Conservation (phyloP, 2,113 vertebrate genomes). For the Tamias sibiricus region DNA sequence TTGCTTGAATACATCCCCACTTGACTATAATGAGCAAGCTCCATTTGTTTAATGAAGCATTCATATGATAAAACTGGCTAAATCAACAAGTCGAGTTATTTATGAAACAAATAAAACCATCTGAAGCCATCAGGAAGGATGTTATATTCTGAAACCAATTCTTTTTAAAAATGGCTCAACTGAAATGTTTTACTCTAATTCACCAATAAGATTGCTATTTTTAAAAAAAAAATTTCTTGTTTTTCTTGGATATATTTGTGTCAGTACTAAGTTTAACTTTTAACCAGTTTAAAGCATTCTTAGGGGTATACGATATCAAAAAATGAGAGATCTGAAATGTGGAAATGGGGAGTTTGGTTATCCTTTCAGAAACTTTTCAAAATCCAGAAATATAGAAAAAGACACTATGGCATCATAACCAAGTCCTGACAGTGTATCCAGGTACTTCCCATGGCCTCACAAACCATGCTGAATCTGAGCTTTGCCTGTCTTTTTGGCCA, state of each 20-base stretch:
- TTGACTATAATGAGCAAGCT: constrained; percentile 47
- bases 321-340: neutral
- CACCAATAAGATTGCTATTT: constrained; percentile 39
- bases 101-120: constrained; percentile 77
- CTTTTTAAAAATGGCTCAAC: constrained; percentile 53
- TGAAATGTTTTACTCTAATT: constrained; percentile 66
- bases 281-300: constrained; percentile 39
- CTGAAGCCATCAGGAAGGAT: constrained; percentile 65
- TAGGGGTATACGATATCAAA: neutral
- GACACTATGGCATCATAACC: neutral
- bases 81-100: constrained; percentile 75
- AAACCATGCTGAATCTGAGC: neutral
- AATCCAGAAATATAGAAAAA: neutral
- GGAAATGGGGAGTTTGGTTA: neutral
- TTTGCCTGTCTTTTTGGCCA: neutral
- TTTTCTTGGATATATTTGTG: neutral
- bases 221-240: neutral
- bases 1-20: constrained; percentile 42
- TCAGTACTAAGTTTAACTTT: neutral
- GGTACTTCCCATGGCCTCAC: neutral
- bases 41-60: constrained; percentile 75
- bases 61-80: constrained; percentile 69
- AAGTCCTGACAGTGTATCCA: neutral
- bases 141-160: constrained; percentile 59
- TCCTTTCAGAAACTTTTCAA: neutral